These are phyloP conservation scores for Menura novaehollandiae DNA, from an alignment of 2,113 vertebrate genomes.

Conservation along the genomic window DNA sequence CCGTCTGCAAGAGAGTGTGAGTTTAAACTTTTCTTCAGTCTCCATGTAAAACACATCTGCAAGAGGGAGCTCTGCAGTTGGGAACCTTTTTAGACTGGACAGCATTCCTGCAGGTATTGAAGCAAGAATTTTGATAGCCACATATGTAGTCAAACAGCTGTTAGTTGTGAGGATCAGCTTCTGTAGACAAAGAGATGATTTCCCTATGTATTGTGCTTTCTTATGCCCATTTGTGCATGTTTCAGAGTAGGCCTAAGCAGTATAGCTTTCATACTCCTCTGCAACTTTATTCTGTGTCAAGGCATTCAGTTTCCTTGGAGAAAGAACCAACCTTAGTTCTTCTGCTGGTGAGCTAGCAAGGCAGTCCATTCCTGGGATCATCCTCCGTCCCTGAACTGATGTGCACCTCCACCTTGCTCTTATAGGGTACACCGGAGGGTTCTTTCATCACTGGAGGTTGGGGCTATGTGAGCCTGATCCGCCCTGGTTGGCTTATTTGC, in stretches of 20 bases:
- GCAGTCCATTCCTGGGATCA: neutral
- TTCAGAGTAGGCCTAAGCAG: neutral
- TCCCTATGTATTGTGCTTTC: neutral
- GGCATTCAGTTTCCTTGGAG: neutral
- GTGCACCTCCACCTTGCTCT: neutral
- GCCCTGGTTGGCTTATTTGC: neutral
- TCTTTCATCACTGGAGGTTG: neutral
- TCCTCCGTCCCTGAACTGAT: neutral
- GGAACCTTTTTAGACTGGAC: neutral
- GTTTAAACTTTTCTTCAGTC: neutral
- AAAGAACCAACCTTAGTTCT: neutral
- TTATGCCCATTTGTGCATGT: accelerated
- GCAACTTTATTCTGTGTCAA: neutral
- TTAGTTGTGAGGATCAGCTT: neutral
- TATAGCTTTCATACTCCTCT: neutral
- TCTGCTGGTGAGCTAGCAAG: neutral
- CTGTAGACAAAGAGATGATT: neutral
- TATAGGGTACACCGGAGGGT: neutral
- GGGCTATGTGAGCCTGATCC: accelerated
- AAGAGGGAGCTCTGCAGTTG: neutral
- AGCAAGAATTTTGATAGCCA: neutral
- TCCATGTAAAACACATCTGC: neutral
- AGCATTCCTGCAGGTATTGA: neutral
- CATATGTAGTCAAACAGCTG: accelerated
- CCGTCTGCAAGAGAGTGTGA: accelerated